These are phyloP conservation scores for Yponomeuta sedellus DNA, from an alignment of 2,888 invertebrate species.

Conservation along the genomic window DNA sequence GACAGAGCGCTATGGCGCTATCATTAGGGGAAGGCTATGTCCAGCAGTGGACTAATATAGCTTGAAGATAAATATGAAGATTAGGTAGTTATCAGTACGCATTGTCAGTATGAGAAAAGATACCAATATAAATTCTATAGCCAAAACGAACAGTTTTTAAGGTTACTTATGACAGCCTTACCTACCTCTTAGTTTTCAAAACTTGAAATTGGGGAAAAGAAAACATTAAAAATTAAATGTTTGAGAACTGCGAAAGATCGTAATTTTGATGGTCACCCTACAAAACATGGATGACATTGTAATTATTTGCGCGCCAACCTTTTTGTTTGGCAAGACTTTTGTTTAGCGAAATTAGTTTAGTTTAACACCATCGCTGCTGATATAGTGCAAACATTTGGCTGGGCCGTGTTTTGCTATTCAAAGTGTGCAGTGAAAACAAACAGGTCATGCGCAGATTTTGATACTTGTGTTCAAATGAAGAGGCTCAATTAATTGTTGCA, in stretches of 20 bases:
- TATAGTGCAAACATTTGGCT: constrained; percentile 3
- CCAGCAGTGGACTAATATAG: too few relatives aligned
- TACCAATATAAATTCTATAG: too few relatives aligned
- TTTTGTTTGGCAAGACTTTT: constrained; percentile 16
- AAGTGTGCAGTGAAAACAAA: not conserved
- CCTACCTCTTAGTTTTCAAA: too few relatives aligned
- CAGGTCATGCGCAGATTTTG: not conserved
- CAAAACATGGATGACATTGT: constrained; percentile 9
- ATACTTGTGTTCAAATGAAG: not conserved
- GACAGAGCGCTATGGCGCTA: too few relatives aligned
- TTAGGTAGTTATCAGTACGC: too few relatives aligned
- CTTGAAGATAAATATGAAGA: too few relatives aligned
- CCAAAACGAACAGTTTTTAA: too few relatives aligned
- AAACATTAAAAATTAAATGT: not conserved
- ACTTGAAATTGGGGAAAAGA: not conserved
- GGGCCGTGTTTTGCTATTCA: not conserved
- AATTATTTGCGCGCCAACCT: constrained; percentile 17
- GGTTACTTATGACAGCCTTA: too few relatives aligned
- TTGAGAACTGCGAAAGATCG: too few relatives aligned
- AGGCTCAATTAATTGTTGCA: not conserved
- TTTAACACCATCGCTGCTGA: constrained; percentile 9
- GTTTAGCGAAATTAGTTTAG: constrained; percentile 20
- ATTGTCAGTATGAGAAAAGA: too few relatives aligned
- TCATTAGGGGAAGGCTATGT: too few relatives aligned
- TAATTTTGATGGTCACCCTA: constrained; percentile 8